Evolutionary conservation across 2,888 invertebrate species (phyloP), one percentile per base, ranked within the genome.

Genomic region (Platypus cylindrus): DNA sequence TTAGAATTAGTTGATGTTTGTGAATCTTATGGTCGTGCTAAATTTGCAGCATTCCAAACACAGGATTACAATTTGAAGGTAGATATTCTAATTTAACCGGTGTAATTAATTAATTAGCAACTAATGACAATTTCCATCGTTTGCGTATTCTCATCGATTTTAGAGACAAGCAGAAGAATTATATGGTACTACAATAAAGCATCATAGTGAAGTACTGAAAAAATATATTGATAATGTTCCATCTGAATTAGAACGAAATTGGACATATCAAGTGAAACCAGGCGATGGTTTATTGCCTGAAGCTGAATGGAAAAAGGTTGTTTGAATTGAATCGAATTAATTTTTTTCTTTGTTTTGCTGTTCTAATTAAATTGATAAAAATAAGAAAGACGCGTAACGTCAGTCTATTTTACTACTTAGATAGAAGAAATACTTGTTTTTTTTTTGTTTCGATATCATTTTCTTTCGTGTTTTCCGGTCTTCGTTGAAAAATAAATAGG

Each of bases 271-370:
- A 1, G 51, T 66, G 23, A 66, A 67, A 42, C 65, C 69, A 9
- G 71, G 71, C 13, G 70, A 71, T 40, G 55, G 61, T 2, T 45
- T 68, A 26, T 46, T 72, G 31, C 61, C 64, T 2, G 62, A 64
- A 18, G 61, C 65, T n/a, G 66, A 68, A 46, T 70, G 66, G 66
- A 65, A 65, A 25, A 56, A 60, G 55, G 70, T 68, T 52, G n/a
- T n/a, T n/a, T n/a, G n/a, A n/a, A n/a, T n/a, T n/a, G n/a, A n/a
- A n/a, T n/a, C 13, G 38, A 25, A 28, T n/a, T 36, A 15, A n/a
- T 15, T 13, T n/a, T n/a, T n/a, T n/a, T n/a, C n/a, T n/a, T n/a
- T n/a, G n/a, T n/a, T n/a, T n/a, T n/a, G n/a, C n/a, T n/a, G n/a
- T n/a, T n/a, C n/a, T n/a, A n/a, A n/a, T n/a, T n/a, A n/a, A n/a